A percentile compares a stretch with the other conserved stretches of the same genome.
Conservation (phyloP, 2,888 invertebrate species). For the Andrena minutula region DNA sequence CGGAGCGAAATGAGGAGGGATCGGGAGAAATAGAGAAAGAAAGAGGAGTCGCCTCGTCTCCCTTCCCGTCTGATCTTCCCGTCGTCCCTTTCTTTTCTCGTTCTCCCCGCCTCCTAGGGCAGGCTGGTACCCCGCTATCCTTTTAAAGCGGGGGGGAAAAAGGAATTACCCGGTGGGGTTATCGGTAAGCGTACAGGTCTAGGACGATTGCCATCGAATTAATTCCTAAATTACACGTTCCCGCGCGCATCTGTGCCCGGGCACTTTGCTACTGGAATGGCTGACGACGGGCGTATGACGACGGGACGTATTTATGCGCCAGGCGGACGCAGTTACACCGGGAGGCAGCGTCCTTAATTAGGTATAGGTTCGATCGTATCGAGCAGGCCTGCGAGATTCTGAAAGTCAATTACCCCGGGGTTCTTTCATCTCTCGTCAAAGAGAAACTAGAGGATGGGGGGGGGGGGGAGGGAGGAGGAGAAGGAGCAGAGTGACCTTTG, state of each 20-base stretch:
- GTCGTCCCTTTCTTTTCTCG: constrained; percentile 53
- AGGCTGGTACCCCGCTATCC: constrained; percentile 33
- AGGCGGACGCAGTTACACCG: neutral
- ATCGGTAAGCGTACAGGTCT: constrained; percentile 19
- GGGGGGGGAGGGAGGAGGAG: neutral
- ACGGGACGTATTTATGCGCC: neutral
- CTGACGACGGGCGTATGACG: neutral
- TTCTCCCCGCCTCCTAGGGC: constrained; percentile 21
- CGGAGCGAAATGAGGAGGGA: constrained; percentile 54
- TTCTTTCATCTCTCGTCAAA: constrained; percentile 21
- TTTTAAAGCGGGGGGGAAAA: constrained; percentile 30
- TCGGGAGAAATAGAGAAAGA: constrained; percentile 36
- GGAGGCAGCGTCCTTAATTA: constrained; percentile 17
- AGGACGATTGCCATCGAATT: constrained; percentile 42
- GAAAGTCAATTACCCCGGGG: neutral
- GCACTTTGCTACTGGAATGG: neutral
- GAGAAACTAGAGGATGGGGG: constrained; percentile 10
- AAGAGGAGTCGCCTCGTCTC: constrained; percentile 21
- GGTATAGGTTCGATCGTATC: constrained; percentile 9
- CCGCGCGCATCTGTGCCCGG: neutral
- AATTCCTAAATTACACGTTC: constrained; percentile 40
- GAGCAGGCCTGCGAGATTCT: constrained; percentile 15
- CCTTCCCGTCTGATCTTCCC: constrained; percentile 52
- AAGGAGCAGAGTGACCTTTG: constrained; percentile 33
- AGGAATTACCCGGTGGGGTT: constrained; percentile 53